A percentile compares a stretch with the other conserved stretches of the same genome.
phyloP scores from a whole-genome alignment of 1,140 invertebrate species.

The Nasonia vitripennis region DNA sequence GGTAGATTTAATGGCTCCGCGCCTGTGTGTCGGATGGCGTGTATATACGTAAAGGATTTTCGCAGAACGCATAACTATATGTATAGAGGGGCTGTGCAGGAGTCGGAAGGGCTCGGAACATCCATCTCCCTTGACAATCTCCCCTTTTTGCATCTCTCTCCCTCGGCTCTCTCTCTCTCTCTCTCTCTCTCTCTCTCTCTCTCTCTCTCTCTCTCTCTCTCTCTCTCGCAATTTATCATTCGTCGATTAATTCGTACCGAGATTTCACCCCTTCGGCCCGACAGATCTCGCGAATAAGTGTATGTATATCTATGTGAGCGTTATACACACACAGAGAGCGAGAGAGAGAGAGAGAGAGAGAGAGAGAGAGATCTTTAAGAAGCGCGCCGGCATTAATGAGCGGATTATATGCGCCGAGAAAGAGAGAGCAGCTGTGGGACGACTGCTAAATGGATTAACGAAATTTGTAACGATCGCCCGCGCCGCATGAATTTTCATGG shows the following conservation, averaged over 20 bases:
- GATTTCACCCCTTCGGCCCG: conserved; percentile 45
- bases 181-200: no score
- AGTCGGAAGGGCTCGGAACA: conserved; percentile 49
- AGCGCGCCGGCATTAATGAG: conserved; percentile 5
- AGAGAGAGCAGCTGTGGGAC: background rate
- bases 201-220: conserved; percentile 10
- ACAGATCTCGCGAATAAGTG: background rate
- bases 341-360: no score
- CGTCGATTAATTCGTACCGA: conserved; percentile 65
- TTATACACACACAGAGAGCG: background rate
- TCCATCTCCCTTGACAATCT: conserved; percentile 65
- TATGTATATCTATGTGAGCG: background rate
- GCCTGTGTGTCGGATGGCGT: background rate
- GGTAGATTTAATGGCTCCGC: background rate
- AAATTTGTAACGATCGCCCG: conserved; percentile 36
- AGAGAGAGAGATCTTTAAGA: conserved; percentile 11
- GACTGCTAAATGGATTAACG: conserved; percentile 25
- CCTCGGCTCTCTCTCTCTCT: background rate
- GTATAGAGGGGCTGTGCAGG: conserved; percentile 9
- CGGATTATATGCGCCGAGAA: background rate
- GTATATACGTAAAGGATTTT: conserved; percentile 21
- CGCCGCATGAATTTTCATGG: conserved; percentile 36
- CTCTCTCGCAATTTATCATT: conserved; percentile 64
- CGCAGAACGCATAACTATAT: background rate
- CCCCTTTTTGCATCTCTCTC: conserved; percentile 59